Evolutionary conservation across 2,888 invertebrate species (phyloP).

Genomic region (Tiliacea citrago): DNA sequence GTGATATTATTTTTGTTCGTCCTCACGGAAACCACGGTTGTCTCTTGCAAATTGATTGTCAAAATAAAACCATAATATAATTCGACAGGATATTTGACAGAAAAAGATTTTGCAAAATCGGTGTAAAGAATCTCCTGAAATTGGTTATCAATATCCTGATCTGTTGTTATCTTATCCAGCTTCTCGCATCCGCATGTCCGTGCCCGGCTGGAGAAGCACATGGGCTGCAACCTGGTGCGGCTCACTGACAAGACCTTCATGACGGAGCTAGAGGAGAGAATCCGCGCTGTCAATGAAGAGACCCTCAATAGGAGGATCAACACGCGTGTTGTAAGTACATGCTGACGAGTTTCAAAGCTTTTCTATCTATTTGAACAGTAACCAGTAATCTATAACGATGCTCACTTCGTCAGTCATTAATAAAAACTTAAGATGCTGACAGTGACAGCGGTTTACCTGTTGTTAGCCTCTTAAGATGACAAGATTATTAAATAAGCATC

Average conservation of each 20-base stretch:
- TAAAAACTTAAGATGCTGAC: too few relatives aligned
- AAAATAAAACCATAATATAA: not conserved
- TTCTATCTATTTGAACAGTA: not conserved
- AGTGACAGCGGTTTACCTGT: too few relatives aligned
- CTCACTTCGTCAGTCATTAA: not conserved
- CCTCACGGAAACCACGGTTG: not conserved
- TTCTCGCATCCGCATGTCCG: conserved; percentile 92
- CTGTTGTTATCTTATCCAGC: conserved; percentile 76
- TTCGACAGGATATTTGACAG: not conserved
- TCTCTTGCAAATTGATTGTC: not conserved
- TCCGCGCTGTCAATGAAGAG: conserved; percentile 92
- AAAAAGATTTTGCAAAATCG: not conserved
- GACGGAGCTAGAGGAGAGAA: conserved; percentile 91
- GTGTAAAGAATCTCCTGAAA: not conserved
- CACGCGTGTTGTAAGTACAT: conserved; percentile 90
- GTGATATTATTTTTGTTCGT: not conserved
- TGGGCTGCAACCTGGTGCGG: conserved; percentile 93
- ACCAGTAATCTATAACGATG: not conserved
- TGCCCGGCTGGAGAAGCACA: conserved; percentile 92
- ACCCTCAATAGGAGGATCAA: conserved; percentile 92
- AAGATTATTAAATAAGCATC: not conserved
- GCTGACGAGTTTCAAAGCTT: not conserved
- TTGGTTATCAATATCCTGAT: not conserved
- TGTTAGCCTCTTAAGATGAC: too few relatives aligned
- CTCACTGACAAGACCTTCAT: conserved; percentile 93